Conservation (phyloP, 2,888 invertebrate species). For the Scotopteryx bipunctaria region DNA sequence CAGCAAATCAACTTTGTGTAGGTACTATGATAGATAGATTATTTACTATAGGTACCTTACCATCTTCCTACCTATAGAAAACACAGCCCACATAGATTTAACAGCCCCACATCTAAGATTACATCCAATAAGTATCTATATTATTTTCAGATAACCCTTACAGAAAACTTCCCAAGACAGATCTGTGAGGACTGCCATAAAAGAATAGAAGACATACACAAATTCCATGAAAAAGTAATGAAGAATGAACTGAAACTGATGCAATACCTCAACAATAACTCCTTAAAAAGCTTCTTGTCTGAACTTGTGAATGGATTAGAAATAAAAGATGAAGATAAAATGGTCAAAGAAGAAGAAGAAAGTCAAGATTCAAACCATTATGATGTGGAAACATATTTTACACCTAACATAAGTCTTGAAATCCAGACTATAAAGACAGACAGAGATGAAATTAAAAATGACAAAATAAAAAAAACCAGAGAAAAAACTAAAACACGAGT, state of each 20-base stretch:
- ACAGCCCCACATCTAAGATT: no score
- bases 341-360: background rate
- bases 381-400: slow-evolving; percentile 6
- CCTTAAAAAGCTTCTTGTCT: slow-evolving; percentile 36
- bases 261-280: slow-evolving; percentile 32
- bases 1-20: no score
- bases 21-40: no score
- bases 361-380: slow-evolving; percentile 7
- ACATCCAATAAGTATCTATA: background rate
- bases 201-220: slow-evolving; percentile 47
- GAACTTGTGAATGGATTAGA: slow-evolving; percentile 26
- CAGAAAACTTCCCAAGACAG: slow-evolving; percentile 47
- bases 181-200: slow-evolving; percentile 50
- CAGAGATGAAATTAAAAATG: background rate
- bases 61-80: no score
- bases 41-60: no score
- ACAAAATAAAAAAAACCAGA: background rate
- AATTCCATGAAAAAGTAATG: slow-evolving; percentile 44
- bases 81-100: no score
- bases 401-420: slow-evolving; percentile 1
- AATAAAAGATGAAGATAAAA: slow-evolving; percentile 7
- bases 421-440: slow-evolving; percentile 1
- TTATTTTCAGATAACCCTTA: slow-evolving; percentile 50
- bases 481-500: slow-evolving; percentile 3
- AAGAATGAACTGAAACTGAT: slow-evolving; percentile 50